phyloP scores from a whole-genome alignment of 2,113 vertebrate genomes.

The Mus spicilegus region DNA sequence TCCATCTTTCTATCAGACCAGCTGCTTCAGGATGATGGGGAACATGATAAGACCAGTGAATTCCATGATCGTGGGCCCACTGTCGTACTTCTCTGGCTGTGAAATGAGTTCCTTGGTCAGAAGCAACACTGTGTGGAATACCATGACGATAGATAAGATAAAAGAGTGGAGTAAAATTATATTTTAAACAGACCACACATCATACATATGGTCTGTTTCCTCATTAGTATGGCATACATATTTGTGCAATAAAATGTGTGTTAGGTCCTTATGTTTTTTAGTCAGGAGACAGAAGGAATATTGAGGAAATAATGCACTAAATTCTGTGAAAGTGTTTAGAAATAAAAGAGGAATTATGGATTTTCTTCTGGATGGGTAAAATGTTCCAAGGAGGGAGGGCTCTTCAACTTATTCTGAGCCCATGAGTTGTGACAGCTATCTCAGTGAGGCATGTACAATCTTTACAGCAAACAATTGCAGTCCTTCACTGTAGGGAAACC shows the following conservation, averaged over 20 bases:
- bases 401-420: neutral
- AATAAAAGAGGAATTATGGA: neutral
- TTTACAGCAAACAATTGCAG: constrained; percentile 12
- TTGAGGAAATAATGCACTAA: neutral
- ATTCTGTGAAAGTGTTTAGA: neutral
- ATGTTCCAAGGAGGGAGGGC: neutral
- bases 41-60: too few relatives aligned
- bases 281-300: neutral
- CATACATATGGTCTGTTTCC: neutral
- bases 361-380: neutral
- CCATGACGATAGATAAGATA: too few relatives aligned
- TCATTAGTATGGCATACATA: neutral
- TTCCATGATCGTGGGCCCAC: too few relatives aligned
- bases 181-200: neutral
- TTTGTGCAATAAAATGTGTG: neutral
- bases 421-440: neutral
- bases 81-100: too few relatives aligned
- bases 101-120: too few relatives aligned
- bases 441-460: neutral
- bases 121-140: too few relatives aligned
- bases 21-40: too few relatives aligned
- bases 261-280: neutral
- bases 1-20: too few relatives aligned
- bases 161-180: neutral
- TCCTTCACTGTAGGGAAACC: constrained; percentile 1